Evolutionary conservation across 2,113 vertebrate species (phyloP).

Genomic region (Zosterops hypoxanthus): DNA sequence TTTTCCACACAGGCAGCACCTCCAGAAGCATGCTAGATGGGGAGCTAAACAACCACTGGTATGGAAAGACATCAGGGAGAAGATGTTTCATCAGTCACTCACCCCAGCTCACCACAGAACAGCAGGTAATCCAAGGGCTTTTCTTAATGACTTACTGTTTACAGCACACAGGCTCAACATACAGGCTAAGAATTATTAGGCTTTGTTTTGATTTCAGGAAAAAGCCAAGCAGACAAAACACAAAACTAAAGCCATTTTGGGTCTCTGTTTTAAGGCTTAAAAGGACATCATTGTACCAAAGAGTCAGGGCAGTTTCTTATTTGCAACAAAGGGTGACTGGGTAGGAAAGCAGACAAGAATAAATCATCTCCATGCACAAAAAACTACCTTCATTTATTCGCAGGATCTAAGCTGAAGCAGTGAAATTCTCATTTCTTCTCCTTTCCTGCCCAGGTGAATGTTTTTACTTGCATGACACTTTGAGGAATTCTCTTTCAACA

Average conservation of each 20-base stretch:
- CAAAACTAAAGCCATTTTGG: background rate
- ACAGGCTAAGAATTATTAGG: background rate
- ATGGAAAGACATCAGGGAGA: background rate
- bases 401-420: background rate
- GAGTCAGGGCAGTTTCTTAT: background rate
- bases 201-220: background rate
- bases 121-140: background rate
- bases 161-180: background rate
- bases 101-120: background rate
- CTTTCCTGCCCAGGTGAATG: background rate
- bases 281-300: background rate
- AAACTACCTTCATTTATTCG: background rate
- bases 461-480: background rate
- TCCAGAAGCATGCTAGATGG: background rate
- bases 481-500: constrained; percentile 50
- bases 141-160: background rate
- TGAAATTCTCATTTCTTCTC: background rate
- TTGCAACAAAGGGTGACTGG: background rate
- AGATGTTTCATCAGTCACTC: background rate
- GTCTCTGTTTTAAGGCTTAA: background rate
- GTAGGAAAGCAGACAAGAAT: background rate
- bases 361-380: background rate
- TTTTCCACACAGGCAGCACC: background rate
- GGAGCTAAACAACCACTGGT: background rate
- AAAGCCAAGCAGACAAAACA: background rate